phyloP scores from a whole-genome alignment of 1,140 invertebrate species.

The Zelostemma sp. region DNA sequence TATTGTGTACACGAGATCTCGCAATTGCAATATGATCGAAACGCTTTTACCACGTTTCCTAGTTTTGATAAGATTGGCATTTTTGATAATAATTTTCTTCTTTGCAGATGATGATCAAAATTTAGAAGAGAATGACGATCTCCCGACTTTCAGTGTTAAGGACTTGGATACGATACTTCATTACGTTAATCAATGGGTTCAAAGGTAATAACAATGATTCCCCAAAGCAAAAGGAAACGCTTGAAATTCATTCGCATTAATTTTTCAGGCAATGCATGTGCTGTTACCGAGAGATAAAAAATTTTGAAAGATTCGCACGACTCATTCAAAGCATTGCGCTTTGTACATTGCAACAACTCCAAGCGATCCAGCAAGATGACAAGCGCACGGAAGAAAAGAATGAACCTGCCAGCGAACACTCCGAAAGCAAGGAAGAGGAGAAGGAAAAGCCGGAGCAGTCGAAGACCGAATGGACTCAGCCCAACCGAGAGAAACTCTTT shows the following conservation, averaged over 20 bases:
- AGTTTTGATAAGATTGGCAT: no score
- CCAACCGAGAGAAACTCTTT: slow-evolving; percentile 83
- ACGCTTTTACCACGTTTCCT: background rate
- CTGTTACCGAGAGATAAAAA: slow-evolving; percentile 90
- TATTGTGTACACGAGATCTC: no score
- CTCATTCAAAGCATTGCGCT: slow-evolving; percentile 86
- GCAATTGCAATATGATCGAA: no score
- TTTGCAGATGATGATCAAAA: slow-evolving; percentile 62
- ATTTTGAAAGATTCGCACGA: slow-evolving; percentile 89
- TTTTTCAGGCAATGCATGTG: slow-evolving; percentile 89
- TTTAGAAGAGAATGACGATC: slow-evolving; percentile 63
- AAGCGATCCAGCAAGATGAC: slow-evolving; percentile 76
- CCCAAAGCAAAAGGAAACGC: no score
- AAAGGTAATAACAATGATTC: slow-evolving; percentile 64
- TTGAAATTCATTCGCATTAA: slow-evolving; percentile 10
- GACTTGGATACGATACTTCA: slow-evolving; percentile 66
- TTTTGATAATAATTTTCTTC: no score
- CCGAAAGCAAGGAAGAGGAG: slow-evolving; percentile 54
- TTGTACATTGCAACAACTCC: slow-evolving; percentile 80
- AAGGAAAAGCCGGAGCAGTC: slow-evolving; percentile 47
- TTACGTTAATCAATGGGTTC: slow-evolving; percentile 68
- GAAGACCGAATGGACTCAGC: slow-evolving; percentile 74
- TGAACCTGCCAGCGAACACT: slow-evolving; percentile 26
- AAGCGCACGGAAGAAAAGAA: slow-evolving; percentile 58
- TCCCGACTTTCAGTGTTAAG: slow-evolving; percentile 54